Base-by-base conservation (phyloP, 1,140 invertebrate species). In the Ceratosolen solmsi region DNA sequence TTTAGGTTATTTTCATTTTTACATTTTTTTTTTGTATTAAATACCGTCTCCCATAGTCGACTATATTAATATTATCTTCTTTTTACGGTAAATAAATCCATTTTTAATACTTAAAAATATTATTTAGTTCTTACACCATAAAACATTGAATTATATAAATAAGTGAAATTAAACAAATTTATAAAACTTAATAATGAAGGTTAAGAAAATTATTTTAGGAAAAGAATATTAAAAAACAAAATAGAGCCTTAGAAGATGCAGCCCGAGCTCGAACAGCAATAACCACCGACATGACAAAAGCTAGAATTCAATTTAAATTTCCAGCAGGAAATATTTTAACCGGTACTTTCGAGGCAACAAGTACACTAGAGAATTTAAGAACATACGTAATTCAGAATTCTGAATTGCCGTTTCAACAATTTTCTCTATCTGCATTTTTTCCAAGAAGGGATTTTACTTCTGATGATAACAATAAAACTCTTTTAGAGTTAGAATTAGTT, bases 241-340 rank as follows among this genome's bases (percentile, higher is more conserved):
- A 82, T 58, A 85, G 79, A 30, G 13, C 25, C 46, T 79, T 84
- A 70, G 83, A 86, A 33, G 76, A 84, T 17, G 60, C 77, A 73
- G 51, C 75, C 25, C 20, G 25, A 46, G 75, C 30, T 78, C 27
- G 82, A 65, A 22, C 85, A 86, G 15, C 85, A 88, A 11, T 30
- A 30, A 72, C 51, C 22, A 81, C 87, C 89, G 84, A 86, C 30
- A 82, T 85, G n/a, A 83, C 86, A 58, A 88, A 89, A 46, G 89
- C 96, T 0, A 93, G 96, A 75, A 93, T 98, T 63, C 96, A 98
- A 91, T 97, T 98, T 87, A 94, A 96, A 85, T 86, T 97, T 71
- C 95, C 96, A 0, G 95, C 96, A 89, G 97, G 97, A 17, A 93
- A 93, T 0, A 93, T 94, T 17, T 92, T 94, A 79, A 93, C 93